Conservation (phyloP, 1,140 invertebrate species). For the Phenacoccus solenopsis region DNA sequence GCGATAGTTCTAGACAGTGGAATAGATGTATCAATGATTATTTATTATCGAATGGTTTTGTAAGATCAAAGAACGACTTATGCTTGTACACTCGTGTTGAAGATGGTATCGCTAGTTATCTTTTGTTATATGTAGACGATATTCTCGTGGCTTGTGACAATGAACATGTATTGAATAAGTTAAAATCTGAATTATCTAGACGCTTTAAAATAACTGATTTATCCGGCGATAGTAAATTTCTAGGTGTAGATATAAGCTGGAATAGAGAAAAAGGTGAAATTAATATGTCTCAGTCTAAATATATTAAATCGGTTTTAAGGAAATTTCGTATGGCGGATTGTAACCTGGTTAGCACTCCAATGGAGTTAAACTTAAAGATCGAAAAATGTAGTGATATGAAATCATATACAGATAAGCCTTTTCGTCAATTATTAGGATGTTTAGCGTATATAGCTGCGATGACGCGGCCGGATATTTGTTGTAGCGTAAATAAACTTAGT, state of each 20-base stretch:
- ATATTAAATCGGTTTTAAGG: neutral
- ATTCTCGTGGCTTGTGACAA: neutral
- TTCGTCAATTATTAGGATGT: neutral
- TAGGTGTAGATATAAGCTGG: conserved; percentile 13
- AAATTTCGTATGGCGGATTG: neutral
- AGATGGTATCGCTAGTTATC: neutral
- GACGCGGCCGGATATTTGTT: neutral
- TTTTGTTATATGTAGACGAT: conserved; percentile 16
- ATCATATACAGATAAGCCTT: neutral
- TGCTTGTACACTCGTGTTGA: too few species aligned
- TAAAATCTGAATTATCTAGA: neutral
- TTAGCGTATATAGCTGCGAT: too few species aligned
- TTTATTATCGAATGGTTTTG: too few species aligned
- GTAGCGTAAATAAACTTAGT: neutral
- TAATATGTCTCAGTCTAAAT: neutral
- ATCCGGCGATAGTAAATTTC: neutral
- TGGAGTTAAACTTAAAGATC: neutral
- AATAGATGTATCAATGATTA: too few species aligned
- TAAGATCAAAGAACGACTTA: too few species aligned
- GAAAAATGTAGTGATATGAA: neutral
- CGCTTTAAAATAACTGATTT: conserved; percentile 8
- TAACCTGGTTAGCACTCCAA: conserved; percentile 5
- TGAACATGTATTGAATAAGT: neutral
- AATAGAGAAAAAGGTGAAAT: neutral
- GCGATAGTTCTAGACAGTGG: too few species aligned